Evolutionary conservation across 1,140 invertebrate genomes (phyloP), one percentile per base, ranked within the genome.

Genomic region (Limonius californicus): DNA sequence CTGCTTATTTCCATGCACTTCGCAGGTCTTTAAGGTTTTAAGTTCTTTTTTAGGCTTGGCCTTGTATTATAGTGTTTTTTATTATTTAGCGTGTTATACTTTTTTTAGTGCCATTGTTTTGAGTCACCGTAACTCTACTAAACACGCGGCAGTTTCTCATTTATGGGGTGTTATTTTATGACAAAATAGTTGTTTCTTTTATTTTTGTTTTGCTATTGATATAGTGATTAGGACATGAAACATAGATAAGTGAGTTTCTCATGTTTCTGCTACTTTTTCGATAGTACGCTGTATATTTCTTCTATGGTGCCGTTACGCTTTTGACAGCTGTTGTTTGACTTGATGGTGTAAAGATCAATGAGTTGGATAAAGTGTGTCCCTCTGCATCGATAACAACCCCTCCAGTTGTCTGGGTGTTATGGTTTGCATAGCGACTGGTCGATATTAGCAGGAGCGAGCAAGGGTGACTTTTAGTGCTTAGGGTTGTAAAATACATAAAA

Each of bases 401-500:
- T 50, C 45, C 14, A 18, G 45, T 19, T 50, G n/a, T 16, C 45
- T 50, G 45, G 45, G 15, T 21, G 14, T 50, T 12, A 50, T 50
- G 45, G 45, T 18, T 50, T 50, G 45, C 45, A 50, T 50, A 50
- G 45, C 45, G 45, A 50, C 45, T 50, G 45, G 45, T 50, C 45
- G 45, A 50, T 50, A 50, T 50, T 18, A 50, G 7, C 16, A 50
- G 12, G 9, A 50, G 45, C 45, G 45, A 50, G 20, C 19, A 50
- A 50, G 45, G 45, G 45, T 50, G 45, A 50, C 45, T 50, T 50
- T 50, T 50, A 50, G 16, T 50, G 45, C 45, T 50, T 50, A 50
- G 45, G 45, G 45, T 50, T 50, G 45, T 18, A n/a, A 45, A 50
- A 50, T 50, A 50, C 45, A 50, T 50, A 50, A 50, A 50, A 50